Conservation (phyloP, 2,888 invertebrate genomes). For the Oeneis ivallda region DNA sequence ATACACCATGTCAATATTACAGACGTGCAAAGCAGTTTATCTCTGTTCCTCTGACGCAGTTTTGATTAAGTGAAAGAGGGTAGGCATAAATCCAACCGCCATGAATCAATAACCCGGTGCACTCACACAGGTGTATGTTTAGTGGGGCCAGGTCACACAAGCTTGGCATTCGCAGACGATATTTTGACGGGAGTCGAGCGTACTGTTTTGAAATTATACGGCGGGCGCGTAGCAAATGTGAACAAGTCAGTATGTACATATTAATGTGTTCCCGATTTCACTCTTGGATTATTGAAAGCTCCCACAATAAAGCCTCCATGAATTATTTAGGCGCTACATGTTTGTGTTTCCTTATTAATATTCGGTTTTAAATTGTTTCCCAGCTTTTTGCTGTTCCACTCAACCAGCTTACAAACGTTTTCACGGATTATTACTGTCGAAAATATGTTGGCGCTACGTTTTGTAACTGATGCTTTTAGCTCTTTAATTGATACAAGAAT, state of each 20-base stretch:
- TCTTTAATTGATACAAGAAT: too few relatives aligned
- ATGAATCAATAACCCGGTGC: slow-evolving; percentile 77
- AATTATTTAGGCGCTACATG: slow-evolving; percentile 28
- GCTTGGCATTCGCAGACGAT: slow-evolving; percentile 61
- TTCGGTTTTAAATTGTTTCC: slow-evolving; percentile 22
- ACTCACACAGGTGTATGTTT: slow-evolving; percentile 61
- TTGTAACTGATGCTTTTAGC: neutral
- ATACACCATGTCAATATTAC: slow-evolving; percentile 24
- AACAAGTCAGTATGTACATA: slow-evolving; percentile 34
- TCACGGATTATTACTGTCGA: neutral
- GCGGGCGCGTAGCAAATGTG: slow-evolving; percentile 39
- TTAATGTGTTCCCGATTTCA: slow-evolving; percentile 34
- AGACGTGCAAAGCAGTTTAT: slow-evolving; percentile 43
- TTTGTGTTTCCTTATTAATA: slow-evolving; percentile 23
- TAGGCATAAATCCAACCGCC: slow-evolving; percentile 71
- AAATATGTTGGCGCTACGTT: neutral
- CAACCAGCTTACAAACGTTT: slow-evolving; percentile 11
- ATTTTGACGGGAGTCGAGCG: slow-evolving; percentile 72
- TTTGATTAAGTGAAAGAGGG: slow-evolving; percentile 75
- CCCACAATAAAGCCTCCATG: slow-evolving; percentile 25
- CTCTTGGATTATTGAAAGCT: slow-evolving; percentile 32
- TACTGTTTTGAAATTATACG: slow-evolving; percentile 68
- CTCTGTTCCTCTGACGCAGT: slow-evolving; percentile 66
- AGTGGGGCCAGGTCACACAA: slow-evolving; percentile 64
- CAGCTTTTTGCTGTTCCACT: neutral